phyloP scores from a whole-genome alignment of 2,888 invertebrate species.

The Ommatoiulus sabulosus region DNA sequence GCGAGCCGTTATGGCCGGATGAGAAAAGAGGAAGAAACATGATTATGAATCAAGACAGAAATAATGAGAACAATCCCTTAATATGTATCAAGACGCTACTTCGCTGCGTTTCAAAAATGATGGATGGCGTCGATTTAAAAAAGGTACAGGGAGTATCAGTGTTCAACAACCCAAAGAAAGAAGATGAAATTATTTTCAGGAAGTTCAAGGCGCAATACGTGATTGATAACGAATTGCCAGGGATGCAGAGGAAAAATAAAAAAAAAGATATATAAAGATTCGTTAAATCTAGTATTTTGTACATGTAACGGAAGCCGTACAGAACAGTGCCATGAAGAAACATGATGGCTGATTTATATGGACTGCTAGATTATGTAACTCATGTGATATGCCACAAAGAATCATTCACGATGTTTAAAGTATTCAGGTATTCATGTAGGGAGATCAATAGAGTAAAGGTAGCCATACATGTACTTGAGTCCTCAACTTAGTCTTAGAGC shows the following conservation, averaged over 20 bases:
- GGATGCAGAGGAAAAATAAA: neutral
- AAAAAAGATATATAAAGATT: neutral
- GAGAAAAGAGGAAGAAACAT: neutral
- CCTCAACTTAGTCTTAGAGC: neutral
- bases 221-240: neutral
- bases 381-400: neutral
- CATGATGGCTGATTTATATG: neutral
- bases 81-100: neutral
- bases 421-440: neutral
- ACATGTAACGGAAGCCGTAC: neutral
- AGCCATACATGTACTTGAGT: neutral
- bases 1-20: neutral
- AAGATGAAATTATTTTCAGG: neutral
- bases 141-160: neutral
- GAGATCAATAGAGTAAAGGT: neutral
- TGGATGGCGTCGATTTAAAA: constrained; percentile 2
- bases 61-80: constrained; percentile 22
- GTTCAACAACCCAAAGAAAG: neutral
- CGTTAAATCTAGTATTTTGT: neutral
- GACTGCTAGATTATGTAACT: neutral
- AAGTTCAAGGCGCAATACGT: neutral
- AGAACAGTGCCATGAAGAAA: neutral
- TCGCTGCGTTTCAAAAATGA: constrained; percentile 10
- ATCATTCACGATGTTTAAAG: neutral
- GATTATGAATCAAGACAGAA: neutral